These are phyloP conservation scores for Pseudeuparius sepicola DNA, from an alignment of 2,888 invertebrate species.

Conservation along the genomic window DNA sequence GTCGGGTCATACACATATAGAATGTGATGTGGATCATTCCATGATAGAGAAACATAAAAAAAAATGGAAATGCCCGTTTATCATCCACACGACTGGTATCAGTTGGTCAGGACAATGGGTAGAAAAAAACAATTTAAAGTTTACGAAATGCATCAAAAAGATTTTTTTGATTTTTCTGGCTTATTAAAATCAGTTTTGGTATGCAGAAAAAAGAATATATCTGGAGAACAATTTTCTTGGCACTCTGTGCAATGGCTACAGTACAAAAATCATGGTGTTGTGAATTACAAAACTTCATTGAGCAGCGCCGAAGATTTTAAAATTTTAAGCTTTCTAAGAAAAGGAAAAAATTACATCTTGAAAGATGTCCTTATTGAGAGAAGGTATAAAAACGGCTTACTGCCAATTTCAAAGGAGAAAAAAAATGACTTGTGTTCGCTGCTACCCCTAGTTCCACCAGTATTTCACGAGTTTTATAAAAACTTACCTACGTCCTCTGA, in stretches of 20 bases:
- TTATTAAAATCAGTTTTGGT: constrained; percentile 3
- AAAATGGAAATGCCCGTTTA: constrained; percentile 9
- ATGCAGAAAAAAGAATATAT: constrained; percentile 2
- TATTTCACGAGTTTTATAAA: constrained; percentile 4
- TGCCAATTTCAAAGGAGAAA: constrained; percentile 6
- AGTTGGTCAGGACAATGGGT: constrained; percentile 11
- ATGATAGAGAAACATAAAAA: constrained; percentile 18
- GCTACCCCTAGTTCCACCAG: not conserved
- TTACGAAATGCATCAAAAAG: constrained; percentile 5
- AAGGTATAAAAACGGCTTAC: constrained; percentile 4
- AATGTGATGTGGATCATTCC: constrained; percentile 18
- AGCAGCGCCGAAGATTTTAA: constrained; percentile 1
- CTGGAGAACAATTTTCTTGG: constrained; percentile 1
- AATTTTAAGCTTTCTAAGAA: constrained; percentile 7
- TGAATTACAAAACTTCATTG: constrained; percentile 1
- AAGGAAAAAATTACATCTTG: constrained; percentile 1
- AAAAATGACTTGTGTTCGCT: constrained; percentile 2
- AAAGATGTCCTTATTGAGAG: not conserved
- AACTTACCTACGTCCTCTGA: not conserved
- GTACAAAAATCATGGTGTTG: not conserved
- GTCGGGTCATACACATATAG: constrained; percentile 17
- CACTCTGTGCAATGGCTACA: constrained; percentile 3
- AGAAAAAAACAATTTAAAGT: constrained; percentile 7
- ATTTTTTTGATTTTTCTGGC: constrained; percentile 3
- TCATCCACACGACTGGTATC: constrained; percentile 16